Evolutionary conservation across 1,140 invertebrate species (phyloP).

Genomic region (Anthonomus grandis): DNA sequence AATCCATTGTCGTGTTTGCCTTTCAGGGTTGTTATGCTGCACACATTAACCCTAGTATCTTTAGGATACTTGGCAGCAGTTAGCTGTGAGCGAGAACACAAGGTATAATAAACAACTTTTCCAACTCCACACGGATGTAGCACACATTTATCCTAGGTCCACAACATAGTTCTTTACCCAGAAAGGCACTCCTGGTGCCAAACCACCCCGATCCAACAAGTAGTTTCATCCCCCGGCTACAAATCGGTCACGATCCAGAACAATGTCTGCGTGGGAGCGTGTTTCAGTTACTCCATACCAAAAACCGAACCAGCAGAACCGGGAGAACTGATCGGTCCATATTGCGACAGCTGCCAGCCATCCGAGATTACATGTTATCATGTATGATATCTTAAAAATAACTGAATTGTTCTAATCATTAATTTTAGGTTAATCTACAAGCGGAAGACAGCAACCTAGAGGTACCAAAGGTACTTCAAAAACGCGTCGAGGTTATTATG

Average conservation of each 20-base stretch:
- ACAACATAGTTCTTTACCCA: slow-evolving; percentile 66
- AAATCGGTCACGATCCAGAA: slow-evolving; percentile 63
- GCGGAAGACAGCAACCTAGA: slow-evolving; percentile 55
- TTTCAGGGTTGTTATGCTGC: neutral
- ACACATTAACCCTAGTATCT: slow-evolving; percentile 1
- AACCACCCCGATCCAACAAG: slow-evolving; percentile 63
- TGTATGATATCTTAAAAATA: slow-evolving; percentile 45
- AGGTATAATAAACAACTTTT: slow-evolving; percentile 15
- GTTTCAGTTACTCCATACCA: slow-evolving; percentile 67
- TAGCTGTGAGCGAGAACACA: slow-evolving; percentile 26
- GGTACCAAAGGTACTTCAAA: slow-evolving; percentile 55
- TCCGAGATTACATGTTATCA: slow-evolving; percentile 61
- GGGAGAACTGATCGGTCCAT: slow-evolving; percentile 62
- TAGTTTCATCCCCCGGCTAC: slow-evolving; percentile 60
- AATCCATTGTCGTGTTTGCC: neutral
- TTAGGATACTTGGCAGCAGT: slow-evolving; percentile 3
- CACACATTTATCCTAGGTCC: slow-evolving; percentile 52
- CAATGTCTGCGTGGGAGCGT: slow-evolving; percentile 66
- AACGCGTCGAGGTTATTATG: slow-evolving; percentile 62
- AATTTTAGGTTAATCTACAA: slow-evolving; percentile 55
- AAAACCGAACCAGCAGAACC: slow-evolving; percentile 62
- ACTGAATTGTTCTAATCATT: neutral
- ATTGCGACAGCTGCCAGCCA: slow-evolving; percentile 68
- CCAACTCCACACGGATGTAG: neutral
- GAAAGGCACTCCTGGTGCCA: slow-evolving; percentile 70